Base-by-base conservation (phyloP, 2,888 invertebrate genomes). In the Ormia ochracea region DNA sequence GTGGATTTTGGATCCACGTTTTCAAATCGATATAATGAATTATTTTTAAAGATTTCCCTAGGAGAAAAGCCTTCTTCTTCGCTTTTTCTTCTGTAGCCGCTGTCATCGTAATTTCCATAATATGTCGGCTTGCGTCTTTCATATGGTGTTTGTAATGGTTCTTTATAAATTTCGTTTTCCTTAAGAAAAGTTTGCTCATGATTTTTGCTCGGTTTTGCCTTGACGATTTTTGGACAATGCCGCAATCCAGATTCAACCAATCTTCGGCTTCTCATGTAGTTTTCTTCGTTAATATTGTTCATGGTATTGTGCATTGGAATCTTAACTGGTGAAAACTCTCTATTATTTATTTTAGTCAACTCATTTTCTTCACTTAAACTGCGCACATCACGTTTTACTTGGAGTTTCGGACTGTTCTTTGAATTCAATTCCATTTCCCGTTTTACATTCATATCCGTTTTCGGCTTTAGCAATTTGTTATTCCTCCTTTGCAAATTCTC, bases 381-480 rank as follows among this genome's bases (percentile, higher is more conserved):
- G 23, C 85, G 83, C 50, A 87, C 85, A 80, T 87, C 87, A 31
- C 85, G 83, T 78, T 87, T 88, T 28, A 85, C 82, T 78, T 88
- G 89, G 21, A 88, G 68, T 74, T 89, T 89, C 23, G 88, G 89
- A 56, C 87, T 88, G 59, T 89, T 89, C 77, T 89, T 88, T 3
- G 85, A 80, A 69, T 89, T 89, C 0, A 86, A 81, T 66, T 89
- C 89, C 81, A 89, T 78, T 58, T 87, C 87, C 10, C 83, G 85
- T 54, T 89, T 89, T 70, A 87, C 87, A 66, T 89, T 89, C 82
- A 86, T 86, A 77, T 89, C 87, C 83, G 87, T 86, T 83, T 86
- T 86, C 5, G 85, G 86, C 1, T 83, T 83, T 2, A 87, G 76
- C 5, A 81, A 82, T 66, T 88, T 88, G 58, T 88, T 88, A 12